Base-by-base conservation (phyloP, 92 coral and sea anemone species). In the Galaxea fascicularis region DNA sequence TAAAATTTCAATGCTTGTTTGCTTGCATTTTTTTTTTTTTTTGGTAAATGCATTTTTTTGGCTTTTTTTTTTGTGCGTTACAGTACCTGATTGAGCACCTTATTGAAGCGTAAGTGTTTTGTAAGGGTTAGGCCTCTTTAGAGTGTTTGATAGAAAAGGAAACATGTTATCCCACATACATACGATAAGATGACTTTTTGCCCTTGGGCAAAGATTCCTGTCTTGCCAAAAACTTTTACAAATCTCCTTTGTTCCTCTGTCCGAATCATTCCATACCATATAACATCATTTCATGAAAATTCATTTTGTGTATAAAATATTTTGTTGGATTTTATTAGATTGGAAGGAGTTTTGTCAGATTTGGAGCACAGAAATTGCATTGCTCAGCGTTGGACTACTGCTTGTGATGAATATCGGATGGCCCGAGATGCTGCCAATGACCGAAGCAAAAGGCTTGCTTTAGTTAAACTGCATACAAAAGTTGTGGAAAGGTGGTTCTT, bases 401-500 rank as follows among this genome's bases (percentile, higher is more conserved):
- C 54, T 18, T 46, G 57, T 44, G 72, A 35, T 14, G 72, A 46
- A n/a, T 78, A 21, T 24, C 44, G 14, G 60, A 1, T 44, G 73
- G 83, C 73, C 0, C 12, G 57, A 22, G 73, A 78, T 78, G 83
- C 57, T 22, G 57, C 74, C 14, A 13, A 47, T 31, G 58, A 69
- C 58, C 46, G 46, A 16, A 62, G 30, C 67, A 62, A 63, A 44
- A 78, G n/a, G 60, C 24, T 44, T 14, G 69, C 60, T 5, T 22
- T 78, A 20, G 24, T 18, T 0, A 64, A 78, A 30, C 31, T 78
- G 14, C 83, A 78, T 18, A 2, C 83, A 27, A 59, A 24, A n/a
- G 83, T 78, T 21, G 35, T 78, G 4, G 73, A 78, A 8, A 60
- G 73, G 35, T 78, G 83, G 83, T 78, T 78, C 41, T 63, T 78